A percentile compares a stretch with the other conserved stretches of the same genome.
phyloP scores from a whole-genome alignment of 2,888 invertebrate genomes.

The Melitaea athalia region DNA sequence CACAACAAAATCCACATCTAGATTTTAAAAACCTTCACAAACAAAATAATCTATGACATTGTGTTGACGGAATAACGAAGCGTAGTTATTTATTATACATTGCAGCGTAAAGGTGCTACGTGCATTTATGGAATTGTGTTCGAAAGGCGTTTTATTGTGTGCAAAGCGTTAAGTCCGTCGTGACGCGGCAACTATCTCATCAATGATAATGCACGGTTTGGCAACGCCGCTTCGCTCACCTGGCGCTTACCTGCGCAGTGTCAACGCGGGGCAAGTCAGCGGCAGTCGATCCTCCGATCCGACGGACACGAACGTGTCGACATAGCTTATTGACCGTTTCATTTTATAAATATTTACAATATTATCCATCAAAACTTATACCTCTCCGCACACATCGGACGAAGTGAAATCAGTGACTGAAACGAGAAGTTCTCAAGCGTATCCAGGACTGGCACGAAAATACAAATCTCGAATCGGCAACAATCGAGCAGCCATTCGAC shows the following conservation, averaged over 20 bases:
- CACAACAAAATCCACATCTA: constrained; percentile 42
- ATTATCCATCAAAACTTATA: constrained; percentile 30
- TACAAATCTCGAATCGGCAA: constrained; percentile 54
- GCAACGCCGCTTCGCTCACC: constrained; percentile 80
- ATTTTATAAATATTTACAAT: constrained; percentile 56
- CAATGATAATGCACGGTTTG: constrained; percentile 80
- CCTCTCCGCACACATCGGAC: constrained; percentile 23
- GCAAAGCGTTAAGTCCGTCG: constrained; percentile 61
- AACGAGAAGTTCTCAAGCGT: constrained; percentile 34
- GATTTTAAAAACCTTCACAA: constrained; percentile 39
- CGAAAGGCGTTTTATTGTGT: constrained; percentile 59
- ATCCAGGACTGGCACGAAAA: constrained; percentile 46
- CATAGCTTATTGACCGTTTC: constrained; percentile 42
- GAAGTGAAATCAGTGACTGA: constrained; percentile 50
- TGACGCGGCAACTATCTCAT: constrained; percentile 72
- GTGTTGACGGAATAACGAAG: constrained; percentile 13
- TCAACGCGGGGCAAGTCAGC: constrained; percentile 70
- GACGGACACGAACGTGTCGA: constrained; percentile 65
- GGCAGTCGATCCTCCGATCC: constrained; percentile 72
- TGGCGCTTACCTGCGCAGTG: constrained; percentile 80
- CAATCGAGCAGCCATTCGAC: constrained; percentile 51
- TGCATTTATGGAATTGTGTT: constrained; percentile 16
- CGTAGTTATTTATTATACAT: constrained; percentile 33
- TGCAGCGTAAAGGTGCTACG: constrained; percentile 18
- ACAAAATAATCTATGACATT: constrained; percentile 37